phyloP scores from a whole-genome alignment of 2,797 vertebrate genomes.

The Xiphophorus birchmanni region DNA sequence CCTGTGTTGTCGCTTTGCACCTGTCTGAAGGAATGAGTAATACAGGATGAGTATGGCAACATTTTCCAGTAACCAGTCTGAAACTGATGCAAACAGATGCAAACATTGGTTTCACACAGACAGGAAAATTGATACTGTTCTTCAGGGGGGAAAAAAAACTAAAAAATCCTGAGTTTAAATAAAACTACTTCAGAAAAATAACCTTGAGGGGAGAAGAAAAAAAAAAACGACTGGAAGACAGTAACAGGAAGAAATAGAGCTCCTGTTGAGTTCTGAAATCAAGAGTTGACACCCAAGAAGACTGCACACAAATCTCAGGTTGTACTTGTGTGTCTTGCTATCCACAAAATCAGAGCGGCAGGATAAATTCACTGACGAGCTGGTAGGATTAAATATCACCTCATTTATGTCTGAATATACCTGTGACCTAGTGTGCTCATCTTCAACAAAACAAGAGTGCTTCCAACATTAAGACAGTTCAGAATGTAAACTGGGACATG shows the following conservation, averaged over 20 bases:
- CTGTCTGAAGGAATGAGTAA: slow-evolving; percentile 1
- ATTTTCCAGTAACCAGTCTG: background rate
- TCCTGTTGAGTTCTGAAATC: slow-evolving; percentile 3
- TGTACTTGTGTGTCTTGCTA: background rate
- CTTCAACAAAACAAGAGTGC: background rate
- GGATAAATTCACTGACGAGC: background rate
- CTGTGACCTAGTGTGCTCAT: background rate
- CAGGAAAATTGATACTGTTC: slow-evolving; percentile 1
- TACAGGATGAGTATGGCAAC: background rate
- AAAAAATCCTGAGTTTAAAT: background rate
- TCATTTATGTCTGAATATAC: background rate
- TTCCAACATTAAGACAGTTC: slow-evolving; percentile 14
- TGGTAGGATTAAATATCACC: background rate
- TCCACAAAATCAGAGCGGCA: background rate
- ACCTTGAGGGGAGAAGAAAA: background rate
- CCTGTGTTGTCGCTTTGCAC: background rate
- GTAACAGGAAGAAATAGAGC: background rate
- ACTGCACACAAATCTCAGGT: background rate
- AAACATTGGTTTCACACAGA: slow-evolving; percentile 11
- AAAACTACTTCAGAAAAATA: slow-evolving; percentile 9
- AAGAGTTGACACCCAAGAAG: background rate
- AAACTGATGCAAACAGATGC: slow-evolving; percentile 16
- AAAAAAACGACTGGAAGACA: background rate
- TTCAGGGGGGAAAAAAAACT: background rate
- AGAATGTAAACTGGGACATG: slow-evolving; percentile 11